These are phyloP conservation scores for Crambe crambe DNA, from an alignment of 37 sponge, comb jelly and placozoan species.

Conservation along the genomic window DNA sequence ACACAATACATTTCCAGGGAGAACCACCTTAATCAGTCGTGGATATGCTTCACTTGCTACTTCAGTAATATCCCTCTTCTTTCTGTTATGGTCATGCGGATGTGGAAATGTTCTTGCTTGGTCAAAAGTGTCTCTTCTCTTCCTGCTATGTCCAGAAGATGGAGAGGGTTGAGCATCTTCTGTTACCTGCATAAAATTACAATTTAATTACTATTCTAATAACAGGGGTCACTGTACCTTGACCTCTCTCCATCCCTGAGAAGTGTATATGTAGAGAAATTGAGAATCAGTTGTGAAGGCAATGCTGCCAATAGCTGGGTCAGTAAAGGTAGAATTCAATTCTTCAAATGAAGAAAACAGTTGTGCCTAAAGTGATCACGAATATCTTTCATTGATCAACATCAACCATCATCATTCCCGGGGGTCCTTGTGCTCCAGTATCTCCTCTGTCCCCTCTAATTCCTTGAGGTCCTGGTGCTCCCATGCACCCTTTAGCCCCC, in stretches of 20 bases:
- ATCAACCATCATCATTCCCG: not conserved
- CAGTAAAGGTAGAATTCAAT: not conserved
- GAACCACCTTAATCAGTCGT: no score
- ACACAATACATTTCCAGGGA: no score
- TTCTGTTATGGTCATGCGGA: no score
- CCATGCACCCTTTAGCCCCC: not conserved
- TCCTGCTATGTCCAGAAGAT: not conserved
- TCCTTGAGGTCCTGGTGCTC: slow-evolving; percentile 7
- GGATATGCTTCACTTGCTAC: no score
- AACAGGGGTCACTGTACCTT: not conserved
- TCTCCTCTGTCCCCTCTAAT: not conserved
- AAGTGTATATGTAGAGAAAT: not conserved
- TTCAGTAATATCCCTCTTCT: no score
- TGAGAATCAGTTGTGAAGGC: not conserved
- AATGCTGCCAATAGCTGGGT: not conserved
- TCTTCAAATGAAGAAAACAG: not conserved
- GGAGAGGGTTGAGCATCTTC: not conserved
- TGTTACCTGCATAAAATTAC: not conserved
- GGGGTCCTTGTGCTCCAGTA: not conserved
- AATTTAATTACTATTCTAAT: not conserved
- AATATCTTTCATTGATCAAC: no score
- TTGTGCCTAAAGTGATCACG: not conserved
- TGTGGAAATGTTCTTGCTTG: no score
- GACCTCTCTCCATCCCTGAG: not conserved
- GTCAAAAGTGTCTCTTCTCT: not conserved